phyloP scores from a whole-genome alignment of 2,113 vertebrate species.

The Podarcis cretensis region DNA sequence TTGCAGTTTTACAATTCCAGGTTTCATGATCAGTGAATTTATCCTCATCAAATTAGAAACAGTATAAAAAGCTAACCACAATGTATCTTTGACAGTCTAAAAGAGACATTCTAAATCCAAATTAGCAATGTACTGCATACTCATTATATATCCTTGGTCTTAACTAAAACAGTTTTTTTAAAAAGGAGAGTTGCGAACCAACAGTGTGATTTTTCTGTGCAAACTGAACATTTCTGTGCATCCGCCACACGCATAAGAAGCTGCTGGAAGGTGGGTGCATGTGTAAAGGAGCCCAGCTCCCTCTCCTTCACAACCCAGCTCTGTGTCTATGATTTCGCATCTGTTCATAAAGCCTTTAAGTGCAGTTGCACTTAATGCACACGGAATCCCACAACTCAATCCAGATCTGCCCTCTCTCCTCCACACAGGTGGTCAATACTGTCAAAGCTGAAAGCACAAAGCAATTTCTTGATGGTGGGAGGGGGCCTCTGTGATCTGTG shows the following conservation, averaged over 20 bases:
- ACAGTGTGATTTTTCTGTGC: not conserved
- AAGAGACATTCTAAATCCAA: conserved; percentile 45
- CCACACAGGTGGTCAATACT: not conserved
- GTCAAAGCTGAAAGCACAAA: not conserved
- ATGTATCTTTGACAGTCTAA: conserved; percentile 50
- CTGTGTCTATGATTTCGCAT: not conserved
- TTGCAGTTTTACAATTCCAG: not conserved
- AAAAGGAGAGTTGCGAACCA: not conserved
- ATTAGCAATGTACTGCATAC: not conserved
- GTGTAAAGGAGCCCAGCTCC: not conserved
- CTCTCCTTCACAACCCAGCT: not conserved
- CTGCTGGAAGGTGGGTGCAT: not conserved
- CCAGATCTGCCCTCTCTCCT: not conserved
- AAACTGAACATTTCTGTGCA: not conserved
- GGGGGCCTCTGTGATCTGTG: not conserved
- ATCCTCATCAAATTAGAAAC: conserved; percentile 52
- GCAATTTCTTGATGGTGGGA: not conserved
- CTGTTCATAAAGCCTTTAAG: no score
- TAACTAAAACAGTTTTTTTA: not conserved
- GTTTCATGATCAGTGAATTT: conserved; percentile 3
- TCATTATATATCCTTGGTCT: not conserved
- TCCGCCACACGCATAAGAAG: not conserved
- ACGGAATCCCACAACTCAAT: not conserved
- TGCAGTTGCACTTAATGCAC: not conserved
- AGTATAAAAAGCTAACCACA: conserved; percentile 27